Evolutionary conservation across 2,888 invertebrate genomes (phyloP).

Genomic region (Tipula vernalis): DNA sequence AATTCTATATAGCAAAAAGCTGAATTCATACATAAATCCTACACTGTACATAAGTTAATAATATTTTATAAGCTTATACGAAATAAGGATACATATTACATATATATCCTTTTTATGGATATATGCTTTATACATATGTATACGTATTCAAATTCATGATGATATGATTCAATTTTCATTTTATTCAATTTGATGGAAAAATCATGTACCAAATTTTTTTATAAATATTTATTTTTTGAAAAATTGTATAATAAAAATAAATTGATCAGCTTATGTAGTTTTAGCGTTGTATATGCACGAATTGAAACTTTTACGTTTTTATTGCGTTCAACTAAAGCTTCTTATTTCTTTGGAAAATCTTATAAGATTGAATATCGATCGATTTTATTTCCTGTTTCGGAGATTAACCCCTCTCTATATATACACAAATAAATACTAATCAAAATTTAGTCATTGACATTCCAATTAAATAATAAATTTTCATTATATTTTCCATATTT

Average conservation of each 20-base stretch:
- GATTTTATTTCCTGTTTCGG: neutral
- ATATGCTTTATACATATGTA: neutral
- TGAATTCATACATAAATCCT: neutral
- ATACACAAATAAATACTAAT: neutral
- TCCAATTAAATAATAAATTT: neutral
- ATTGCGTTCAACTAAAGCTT: neutral
- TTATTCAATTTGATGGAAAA: constrained; percentile 9
- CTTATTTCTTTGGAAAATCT: neutral
- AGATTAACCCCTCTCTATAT: neutral
- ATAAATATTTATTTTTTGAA: neutral
- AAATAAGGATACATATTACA: neutral
- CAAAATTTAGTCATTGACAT: neutral
- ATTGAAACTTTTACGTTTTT: neutral
- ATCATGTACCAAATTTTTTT: constrained; percentile 4
- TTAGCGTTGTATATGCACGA: neutral
- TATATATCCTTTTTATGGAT: neutral
- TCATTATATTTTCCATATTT: neutral
- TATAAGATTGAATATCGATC: neutral
- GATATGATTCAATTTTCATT: constrained; percentile 10
- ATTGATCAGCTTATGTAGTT: neutral
- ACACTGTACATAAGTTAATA: neutral
- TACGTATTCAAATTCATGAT: neutral
- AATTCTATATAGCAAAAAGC: neutral
- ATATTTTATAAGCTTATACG: neutral
- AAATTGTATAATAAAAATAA: constrained; percentile 1